Evolutionary conservation across 2,888 invertebrate genomes (phyloP).

Genomic region (Leucophora obtusa): DNA sequence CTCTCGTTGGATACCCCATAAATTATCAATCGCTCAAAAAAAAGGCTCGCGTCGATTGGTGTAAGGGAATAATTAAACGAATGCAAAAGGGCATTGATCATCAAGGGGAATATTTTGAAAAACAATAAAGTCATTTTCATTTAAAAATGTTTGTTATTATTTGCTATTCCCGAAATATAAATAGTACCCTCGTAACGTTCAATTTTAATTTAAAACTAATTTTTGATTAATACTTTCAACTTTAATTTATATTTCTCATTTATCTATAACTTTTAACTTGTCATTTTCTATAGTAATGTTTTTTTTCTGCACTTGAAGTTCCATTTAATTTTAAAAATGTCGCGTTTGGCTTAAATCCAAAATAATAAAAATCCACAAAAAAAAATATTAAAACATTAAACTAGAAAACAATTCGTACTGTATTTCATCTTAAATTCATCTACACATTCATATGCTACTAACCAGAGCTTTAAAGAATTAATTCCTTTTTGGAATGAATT

Average conservation of each 20-base stretch:
- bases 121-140: no score
- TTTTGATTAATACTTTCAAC: not conserved
- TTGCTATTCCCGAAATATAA: no score
- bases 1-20: no score
- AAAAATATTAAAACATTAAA: constrained; percentile 60
- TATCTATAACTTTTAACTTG: constrained; percentile 40
- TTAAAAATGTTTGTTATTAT: no score
- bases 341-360: constrained; percentile 63
- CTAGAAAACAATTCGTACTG: constrained; percentile 49
- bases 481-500: no score
- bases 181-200: no score
- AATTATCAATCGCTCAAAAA: no score
- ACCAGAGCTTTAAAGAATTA: no score
- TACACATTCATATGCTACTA: constrained; percentile 15
- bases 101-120: no score
- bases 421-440: constrained; percentile 48
- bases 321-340: constrained; percentile 61
- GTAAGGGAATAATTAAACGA: no score
- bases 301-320: constrained; percentile 47
- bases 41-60: no score
- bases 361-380: constrained; percentile 3
- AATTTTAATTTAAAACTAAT: not conserved
- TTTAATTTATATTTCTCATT: not conserved
- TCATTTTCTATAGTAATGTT: constrained; percentile 23
- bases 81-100: no score